Evolutionary conservation across 2,888 invertebrate species (phyloP), one percentile per base, ranked within the genome.

Genomic region (Ariolimax columbianus): DNA sequence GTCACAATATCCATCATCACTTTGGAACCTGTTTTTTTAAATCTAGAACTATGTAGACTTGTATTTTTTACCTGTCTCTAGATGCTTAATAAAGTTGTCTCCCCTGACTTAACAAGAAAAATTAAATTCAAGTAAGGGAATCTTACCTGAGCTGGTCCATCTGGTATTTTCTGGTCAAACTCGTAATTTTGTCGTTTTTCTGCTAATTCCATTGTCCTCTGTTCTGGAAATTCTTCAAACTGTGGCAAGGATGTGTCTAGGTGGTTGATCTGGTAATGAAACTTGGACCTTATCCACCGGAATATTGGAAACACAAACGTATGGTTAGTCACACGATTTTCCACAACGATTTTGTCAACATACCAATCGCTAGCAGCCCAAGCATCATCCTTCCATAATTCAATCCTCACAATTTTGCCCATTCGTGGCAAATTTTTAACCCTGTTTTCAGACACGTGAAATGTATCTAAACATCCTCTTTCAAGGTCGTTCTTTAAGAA

Each of bases 241-340:
- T 94, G 94, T 0, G 95, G 95, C 59, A 95, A 90, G 82, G 91
- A 90, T 6, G 93, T 93, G 87, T 94, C 95, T 87, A 92, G 92
- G 88, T 94, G 93, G 40, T 91, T 88, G 79, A 95, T 92, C 66
- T 92, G 87, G 88, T 95, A 94, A 51, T 92, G 91, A 40, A 86
- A 89, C 77, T 93, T 89, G 14, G 93, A 89, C 55, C 92, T 90
- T 82, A 95, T 92, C 95, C 95, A 95, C 47, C 94, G 91, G 87
- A 94, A 91, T 23, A 95, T 91, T 0, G 95, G 95, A 87, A 94
- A 94, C 43, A 91, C 89, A 84, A 88, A 93, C 43, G 90, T 91
- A 30, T 88, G 87, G 47, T 91, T 90, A 9, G 89, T 90, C 43
- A 89, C 88, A 40, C 90, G 86, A 86, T 92, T 91, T 77, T 91